Percentiles rank a stretch among this genome's conserved stretches.
Conservation (phyloP, 2,797 vertebrate species). For the Orientallactaga sibirica region DNA sequence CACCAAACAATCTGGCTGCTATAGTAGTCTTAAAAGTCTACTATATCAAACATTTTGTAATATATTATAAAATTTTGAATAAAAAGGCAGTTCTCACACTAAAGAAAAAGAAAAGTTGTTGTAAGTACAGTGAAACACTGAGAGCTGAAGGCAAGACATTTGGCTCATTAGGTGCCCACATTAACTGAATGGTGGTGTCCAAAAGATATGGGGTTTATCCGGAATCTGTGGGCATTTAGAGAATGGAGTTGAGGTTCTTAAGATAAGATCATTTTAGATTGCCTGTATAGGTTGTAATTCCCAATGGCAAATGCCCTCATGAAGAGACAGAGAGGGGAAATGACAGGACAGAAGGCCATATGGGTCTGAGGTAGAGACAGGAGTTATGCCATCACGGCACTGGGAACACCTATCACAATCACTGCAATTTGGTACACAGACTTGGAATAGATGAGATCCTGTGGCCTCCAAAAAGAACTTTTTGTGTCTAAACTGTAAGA, state of each 20-base stretch:
- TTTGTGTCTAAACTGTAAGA: not conserved
- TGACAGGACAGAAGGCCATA: not conserved
- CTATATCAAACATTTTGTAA: too few species aligned
- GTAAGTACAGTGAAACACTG: not conserved
- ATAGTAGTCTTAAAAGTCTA: too few species aligned
- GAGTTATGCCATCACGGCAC: not conserved
- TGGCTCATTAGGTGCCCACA: fast-evolving
- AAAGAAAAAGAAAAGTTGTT: not conserved
- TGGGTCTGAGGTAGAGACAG: not conserved
- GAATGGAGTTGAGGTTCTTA: not conserved
- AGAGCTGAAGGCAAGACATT: not conserved
- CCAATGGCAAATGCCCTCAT: not conserved
- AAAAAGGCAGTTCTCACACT: too few species aligned
- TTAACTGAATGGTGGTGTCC: not conserved
- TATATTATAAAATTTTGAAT: too few species aligned
- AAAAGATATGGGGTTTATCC: not conserved
- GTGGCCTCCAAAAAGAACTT: not conserved
- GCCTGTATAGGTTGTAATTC: not conserved
- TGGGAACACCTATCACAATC: not conserved
- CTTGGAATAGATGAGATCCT: not conserved
- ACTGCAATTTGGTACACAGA: not conserved
- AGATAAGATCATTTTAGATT: not conserved
- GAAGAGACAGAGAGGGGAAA: not conserved
- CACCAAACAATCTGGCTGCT: too few species aligned
- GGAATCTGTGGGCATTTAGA: not conserved